These are phyloP conservation scores for Luffia ferchaultella DNA, from an alignment of 2,888 invertebrate species.

Conservation along the genomic window DNA sequence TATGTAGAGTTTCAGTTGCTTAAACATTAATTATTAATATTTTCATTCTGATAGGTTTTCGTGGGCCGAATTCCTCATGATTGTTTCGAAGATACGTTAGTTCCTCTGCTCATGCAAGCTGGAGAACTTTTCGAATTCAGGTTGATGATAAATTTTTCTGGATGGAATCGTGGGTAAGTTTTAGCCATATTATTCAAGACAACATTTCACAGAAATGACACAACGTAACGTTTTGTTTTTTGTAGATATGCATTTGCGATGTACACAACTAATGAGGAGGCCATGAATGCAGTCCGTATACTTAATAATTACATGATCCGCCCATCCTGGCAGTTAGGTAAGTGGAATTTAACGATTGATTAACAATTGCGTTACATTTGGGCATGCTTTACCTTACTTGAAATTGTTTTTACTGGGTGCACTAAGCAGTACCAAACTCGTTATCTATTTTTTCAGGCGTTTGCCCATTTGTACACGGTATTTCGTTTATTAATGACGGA, in stretches of 20 bases:
- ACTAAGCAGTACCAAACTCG: no score
- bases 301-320: constrained; percentile 76
- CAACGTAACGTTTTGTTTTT: no score
- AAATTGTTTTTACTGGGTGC: no score
- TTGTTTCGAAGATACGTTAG: constrained; percentile 70
- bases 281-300: constrained; percentile 68
- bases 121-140: constrained; percentile 77
- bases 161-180: constrained; percentile 75
- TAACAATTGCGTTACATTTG: no score
- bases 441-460: no score
- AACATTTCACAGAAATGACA: no score
- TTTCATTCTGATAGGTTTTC: constrained; percentile 43
- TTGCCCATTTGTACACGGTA: no score
- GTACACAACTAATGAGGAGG: constrained; percentile 67
- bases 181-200: no score
- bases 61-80: constrained; percentile 74
- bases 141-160: constrained; percentile 79
- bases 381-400: no score
- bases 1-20: background rate
- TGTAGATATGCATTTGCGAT: constrained; percentile 79
- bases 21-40: background rate
- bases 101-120: constrained; percentile 62
- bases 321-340: constrained; percentile 68
- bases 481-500: no score
- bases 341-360: no score